phyloP scores from a whole-genome alignment of 2,113 vertebrate genomes.

The Pelobates fuscus region DNA sequence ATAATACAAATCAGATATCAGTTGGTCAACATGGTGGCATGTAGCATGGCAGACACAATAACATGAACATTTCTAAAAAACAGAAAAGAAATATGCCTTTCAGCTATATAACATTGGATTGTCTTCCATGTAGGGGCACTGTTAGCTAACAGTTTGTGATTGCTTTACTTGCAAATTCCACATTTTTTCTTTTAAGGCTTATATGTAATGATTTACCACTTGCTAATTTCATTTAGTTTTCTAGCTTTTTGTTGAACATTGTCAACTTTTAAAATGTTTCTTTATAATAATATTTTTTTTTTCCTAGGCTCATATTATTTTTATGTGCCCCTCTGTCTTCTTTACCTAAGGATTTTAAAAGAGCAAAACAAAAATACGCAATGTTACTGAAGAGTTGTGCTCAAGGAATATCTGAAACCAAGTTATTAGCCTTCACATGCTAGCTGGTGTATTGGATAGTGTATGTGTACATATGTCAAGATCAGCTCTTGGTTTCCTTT shows the following conservation, averaged over 20 bases:
- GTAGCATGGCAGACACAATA: not conserved
- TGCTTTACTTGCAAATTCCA: no score
- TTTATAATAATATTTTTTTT: not conserved
- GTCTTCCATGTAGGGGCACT: no score
- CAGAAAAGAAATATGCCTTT: no score
- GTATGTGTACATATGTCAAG: slow-evolving; percentile 24
- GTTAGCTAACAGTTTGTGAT: no score
- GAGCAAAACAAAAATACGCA: slow-evolving; percentile 11
- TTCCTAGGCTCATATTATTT: not conserved
- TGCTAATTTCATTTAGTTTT: no score
- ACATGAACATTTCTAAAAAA: no score
- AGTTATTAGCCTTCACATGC: slow-evolving; percentile 25
- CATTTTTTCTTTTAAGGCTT: no score
- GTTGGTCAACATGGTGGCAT: not conserved
- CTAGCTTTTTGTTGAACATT: no score
- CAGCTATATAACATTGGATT: no score
- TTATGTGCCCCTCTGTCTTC: not conserved
- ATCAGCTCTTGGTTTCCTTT: slow-evolving; percentile 29
- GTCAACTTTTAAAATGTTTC: not conserved
- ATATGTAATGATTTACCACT: no score
- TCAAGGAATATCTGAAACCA: slow-evolving; percentile 36
- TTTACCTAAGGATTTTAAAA: not conserved
- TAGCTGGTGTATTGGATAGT: slow-evolving; percentile 50
- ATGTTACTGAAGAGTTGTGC: slow-evolving; percentile 31
- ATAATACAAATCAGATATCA: not conserved